Conservation (phyloP, 2,113 vertebrate species). For the Pseudonaja textilis region DNA sequence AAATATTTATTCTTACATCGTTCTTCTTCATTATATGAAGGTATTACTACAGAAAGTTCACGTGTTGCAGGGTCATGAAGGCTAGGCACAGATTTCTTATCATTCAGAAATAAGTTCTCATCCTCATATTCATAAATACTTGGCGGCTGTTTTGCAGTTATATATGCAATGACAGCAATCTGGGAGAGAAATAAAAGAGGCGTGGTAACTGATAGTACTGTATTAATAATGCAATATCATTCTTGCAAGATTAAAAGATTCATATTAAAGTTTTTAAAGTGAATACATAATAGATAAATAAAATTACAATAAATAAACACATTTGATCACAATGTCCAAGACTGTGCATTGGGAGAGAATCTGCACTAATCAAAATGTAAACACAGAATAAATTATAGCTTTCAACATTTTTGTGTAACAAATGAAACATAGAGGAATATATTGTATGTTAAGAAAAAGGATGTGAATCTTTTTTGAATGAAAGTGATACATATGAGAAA, state of each 20-base stretch:
- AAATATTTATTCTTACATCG: conserved; percentile 65
- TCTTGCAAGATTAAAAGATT: background rate
- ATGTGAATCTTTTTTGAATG: background rate
- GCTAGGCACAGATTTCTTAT: conserved; percentile 77
- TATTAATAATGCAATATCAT: background rate
- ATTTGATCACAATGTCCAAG: no score
- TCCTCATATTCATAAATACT: conserved; percentile 69
- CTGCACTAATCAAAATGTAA: background rate
- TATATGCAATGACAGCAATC: conserved; percentile 78
- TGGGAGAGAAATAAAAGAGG: conserved; percentile 51
- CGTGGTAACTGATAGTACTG: no score
- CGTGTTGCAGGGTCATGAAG: conserved; percentile 78
- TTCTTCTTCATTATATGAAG: conserved; percentile 92
- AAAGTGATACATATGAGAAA: background rate
- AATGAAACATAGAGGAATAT: background rate
- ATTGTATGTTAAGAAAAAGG: background rate
- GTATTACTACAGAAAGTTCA: conserved; percentile 88
- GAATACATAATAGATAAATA: background rate
- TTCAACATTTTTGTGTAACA: background rate
- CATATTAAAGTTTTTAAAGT: background rate
- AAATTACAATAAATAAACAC: background rate
- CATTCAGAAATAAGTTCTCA: conserved; percentile 82
- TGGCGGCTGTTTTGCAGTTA: conserved; percentile 78
- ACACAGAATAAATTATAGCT: background rate
- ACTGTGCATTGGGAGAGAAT: background rate